Evolutionary conservation across 2,888 invertebrate genomes (phyloP).

Genomic region (Chironomus riparius): DNA sequence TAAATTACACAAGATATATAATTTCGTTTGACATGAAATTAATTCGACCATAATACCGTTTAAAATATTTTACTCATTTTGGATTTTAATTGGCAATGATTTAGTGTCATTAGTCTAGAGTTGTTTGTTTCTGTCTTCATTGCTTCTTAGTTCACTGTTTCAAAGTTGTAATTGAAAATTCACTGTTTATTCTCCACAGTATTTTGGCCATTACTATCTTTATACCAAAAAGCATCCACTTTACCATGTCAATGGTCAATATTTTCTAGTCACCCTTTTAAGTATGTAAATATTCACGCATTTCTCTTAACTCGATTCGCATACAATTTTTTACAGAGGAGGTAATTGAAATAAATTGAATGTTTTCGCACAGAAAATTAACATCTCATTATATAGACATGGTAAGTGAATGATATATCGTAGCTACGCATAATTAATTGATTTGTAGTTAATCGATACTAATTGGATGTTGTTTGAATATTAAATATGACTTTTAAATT

Average conservation of each 20-base stretch:
- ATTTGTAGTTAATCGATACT: not conserved
- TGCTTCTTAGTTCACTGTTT: no score
- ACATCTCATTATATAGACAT: not conserved
- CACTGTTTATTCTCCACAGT: no score
- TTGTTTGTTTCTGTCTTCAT: not conserved
- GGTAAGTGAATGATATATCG: not conserved
- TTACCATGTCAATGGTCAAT: no score
- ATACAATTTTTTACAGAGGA: not conserved
- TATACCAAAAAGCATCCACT: no score
- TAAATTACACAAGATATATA: not conserved
- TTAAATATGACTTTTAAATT: no score
- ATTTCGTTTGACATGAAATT: not conserved
- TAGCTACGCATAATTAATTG: not conserved
- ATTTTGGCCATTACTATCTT: no score
- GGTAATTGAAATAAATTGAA: slow-evolving; percentile 3
- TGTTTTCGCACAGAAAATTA: not conserved
- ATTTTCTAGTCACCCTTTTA: not conserved
- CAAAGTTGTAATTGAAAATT: no score
- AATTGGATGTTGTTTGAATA: no score
- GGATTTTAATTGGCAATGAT: not conserved
- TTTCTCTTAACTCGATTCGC: not conserved
- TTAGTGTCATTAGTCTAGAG: not conserved
- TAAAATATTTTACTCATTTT: not conserved
- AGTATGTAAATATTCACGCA: not conserved
- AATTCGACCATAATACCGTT: not conserved